Percentiles rank a stretch among this genome's conserved stretches.
phyloP scores from a whole-genome alignment of 2,888 invertebrate species.

The Xestoiulus laeticollis region DNA sequence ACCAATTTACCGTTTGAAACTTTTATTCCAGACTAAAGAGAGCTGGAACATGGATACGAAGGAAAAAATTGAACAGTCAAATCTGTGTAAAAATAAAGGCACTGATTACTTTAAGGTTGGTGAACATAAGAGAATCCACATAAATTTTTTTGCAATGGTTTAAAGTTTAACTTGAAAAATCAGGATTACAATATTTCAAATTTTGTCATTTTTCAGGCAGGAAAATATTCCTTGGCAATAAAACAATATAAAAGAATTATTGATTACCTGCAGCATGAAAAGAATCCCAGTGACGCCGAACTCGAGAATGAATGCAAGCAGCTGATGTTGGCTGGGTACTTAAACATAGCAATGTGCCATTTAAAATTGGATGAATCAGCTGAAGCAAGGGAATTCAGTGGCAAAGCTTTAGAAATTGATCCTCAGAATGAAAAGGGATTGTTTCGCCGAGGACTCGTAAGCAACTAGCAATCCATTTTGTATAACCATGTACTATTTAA shows the following conservation, averaged over 20 bases:
- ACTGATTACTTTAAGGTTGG: conserved; percentile 83
- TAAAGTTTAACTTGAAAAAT: background rate
- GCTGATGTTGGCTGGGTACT: conserved; percentile 75
- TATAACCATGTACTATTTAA: background rate
- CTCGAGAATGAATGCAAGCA: conserved; percentile 66
- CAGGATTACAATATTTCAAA: background rate
- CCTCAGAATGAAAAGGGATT: conserved; percentile 85
- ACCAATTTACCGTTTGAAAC: background rate
- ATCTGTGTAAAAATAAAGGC: conserved; percentile 87
- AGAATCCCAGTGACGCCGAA: conserved; percentile 63
- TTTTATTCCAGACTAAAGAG: conserved; percentile 68
- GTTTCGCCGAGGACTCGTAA: conserved; percentile 82
- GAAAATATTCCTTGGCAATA: conserved; percentile 79
- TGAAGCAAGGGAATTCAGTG: conserved; percentile 78
- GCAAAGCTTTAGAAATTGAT: conserved; percentile 79
- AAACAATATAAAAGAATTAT: conserved; percentile 86
- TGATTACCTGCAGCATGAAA: conserved; percentile 71
- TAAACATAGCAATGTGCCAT: conserved; percentile 85
- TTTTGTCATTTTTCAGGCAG: conserved; percentile 62
- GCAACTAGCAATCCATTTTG: background rate
- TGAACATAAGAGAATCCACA: background rate
- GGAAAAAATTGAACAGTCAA: conserved; percentile 83
- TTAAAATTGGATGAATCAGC: conserved; percentile 77
- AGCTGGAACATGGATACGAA: conserved; percentile 81
- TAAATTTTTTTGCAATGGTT: background rate